Conservation (phyloP, 2,888 invertebrate genomes). For the Geophilus truncorum region DNA sequence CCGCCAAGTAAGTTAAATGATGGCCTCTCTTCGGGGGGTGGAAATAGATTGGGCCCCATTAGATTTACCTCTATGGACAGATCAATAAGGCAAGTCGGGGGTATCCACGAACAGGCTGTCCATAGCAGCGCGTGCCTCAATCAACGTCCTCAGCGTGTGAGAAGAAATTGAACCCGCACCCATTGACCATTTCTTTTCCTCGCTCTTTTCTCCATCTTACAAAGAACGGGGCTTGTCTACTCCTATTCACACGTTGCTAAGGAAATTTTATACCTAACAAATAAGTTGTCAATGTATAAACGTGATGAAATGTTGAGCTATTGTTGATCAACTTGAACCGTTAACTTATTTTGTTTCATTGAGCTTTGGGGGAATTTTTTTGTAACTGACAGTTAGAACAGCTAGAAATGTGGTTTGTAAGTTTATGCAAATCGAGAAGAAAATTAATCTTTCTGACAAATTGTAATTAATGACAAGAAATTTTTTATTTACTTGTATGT, state of each 20-base stretch:
- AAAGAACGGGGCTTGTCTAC: not conserved
- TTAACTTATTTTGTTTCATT: not conserved
- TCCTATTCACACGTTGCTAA: conserved; percentile 2
- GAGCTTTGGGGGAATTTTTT: not conserved
- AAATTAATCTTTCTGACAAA: not conserved
- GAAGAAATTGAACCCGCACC: not conserved
- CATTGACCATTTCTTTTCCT: not conserved
- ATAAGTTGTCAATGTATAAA: not conserved
- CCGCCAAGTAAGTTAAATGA: conserved; percentile 36
- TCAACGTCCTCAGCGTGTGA: conserved; percentile 2
- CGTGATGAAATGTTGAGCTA: not conserved
- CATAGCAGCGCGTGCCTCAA: conserved; percentile 3
- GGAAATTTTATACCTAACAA: not conserved
- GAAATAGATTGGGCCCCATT: conserved; percentile 11
- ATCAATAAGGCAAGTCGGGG: conserved; percentile 4
- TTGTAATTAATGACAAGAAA: not conserved
- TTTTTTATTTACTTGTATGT: not conserved
- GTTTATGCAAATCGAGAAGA: not conserved
- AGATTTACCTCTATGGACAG: not conserved
- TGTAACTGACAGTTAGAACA: not conserved
- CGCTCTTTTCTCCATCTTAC: not conserved
- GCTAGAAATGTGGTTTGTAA: no score
- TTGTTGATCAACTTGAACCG: not conserved
- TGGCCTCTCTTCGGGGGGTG: conserved; percentile 11
- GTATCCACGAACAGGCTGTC: not conserved